A percentile compares a stretch with the other conserved stretches of the same genome.
These are phyloP conservation scores for Lucinisca nassula DNA, from an alignment of 2,888 invertebrate genomes.

Conservation along the genomic window DNA sequence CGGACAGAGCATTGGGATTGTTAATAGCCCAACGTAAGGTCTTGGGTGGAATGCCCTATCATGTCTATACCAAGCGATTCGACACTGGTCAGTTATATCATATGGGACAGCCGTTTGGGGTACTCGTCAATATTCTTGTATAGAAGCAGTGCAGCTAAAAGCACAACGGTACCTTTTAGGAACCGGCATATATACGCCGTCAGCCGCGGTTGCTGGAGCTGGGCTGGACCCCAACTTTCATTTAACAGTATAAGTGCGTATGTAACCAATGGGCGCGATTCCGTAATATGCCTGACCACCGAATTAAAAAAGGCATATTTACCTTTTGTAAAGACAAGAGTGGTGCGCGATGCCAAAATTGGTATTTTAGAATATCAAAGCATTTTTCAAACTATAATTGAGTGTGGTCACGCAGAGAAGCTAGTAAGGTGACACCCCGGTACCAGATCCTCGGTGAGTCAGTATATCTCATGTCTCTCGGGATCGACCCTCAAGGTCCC, in stretches of 20 bases:
- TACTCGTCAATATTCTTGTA: background rate
- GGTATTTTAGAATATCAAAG: background rate
- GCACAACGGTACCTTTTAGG: slow-evolving; percentile 8
- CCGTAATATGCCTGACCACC: background rate
- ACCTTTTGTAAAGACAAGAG: background rate
- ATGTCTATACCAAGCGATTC: slow-evolving; percentile 19
- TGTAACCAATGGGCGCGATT: background rate
- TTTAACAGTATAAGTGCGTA: background rate
- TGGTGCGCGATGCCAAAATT: too few relatives aligned
- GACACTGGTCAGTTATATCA: background rate
- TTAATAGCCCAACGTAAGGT: slow-evolving; percentile 13
- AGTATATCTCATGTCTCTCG: too few relatives aligned
- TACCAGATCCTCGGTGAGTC: too few relatives aligned
- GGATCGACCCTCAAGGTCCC: too few relatives aligned
- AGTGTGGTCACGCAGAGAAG: too few relatives aligned
- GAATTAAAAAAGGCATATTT: background rate
- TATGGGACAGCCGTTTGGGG: slow-evolving; percentile 35
- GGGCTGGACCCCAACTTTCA: slow-evolving; percentile 7
- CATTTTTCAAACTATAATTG: too few relatives aligned
- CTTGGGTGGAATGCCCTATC: slow-evolving; percentile 3
- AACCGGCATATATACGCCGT: background rate
- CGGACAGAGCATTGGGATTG: slow-evolving; percentile 20
- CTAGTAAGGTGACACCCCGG: too few relatives aligned
- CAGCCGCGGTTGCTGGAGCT: slow-evolving; percentile 15
- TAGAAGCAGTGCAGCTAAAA: slow-evolving; percentile 20